Evolutionary conservation across 2,888 invertebrate genomes (phyloP).

Genomic region (Eupithecia centaureata): DNA sequence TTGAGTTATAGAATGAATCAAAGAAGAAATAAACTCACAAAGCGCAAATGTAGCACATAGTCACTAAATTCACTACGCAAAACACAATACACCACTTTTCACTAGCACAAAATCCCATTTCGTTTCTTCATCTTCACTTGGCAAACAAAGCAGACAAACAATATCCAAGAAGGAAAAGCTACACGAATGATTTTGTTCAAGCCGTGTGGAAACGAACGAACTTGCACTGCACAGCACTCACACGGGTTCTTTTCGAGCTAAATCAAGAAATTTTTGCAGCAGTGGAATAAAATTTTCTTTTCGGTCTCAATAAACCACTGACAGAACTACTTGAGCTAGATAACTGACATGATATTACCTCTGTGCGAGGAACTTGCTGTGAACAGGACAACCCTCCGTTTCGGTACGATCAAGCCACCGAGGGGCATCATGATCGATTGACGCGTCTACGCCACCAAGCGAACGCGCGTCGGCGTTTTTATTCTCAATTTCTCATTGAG

Average conservation of each 20-base stretch:
- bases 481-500: too few relatives aligned
- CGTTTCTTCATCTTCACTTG: slow-evolving; percentile 35
- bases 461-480: too few relatives aligned
- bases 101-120: slow-evolving; percentile 29
- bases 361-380: too few relatives aligned
- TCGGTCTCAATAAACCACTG: not conserved
- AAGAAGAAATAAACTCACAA: slow-evolving; percentile 18
- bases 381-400: not conserved
- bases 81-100: slow-evolving; percentile 31
- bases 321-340: not conserved
- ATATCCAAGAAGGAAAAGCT: slow-evolving; percentile 6
- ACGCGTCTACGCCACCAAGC: too few relatives aligned
- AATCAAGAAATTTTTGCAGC: slow-evolving; percentile 1
- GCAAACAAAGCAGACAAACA: slow-evolving; percentile 23
- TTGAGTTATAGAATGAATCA: slow-evolving; percentile 13
- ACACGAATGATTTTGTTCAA: slow-evolving; percentile 1
- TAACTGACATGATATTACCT: not conserved
- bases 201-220: not conserved
- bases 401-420: too few relatives aligned
- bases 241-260: slow-evolving; percentile 5
- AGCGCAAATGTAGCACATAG: slow-evolving; percentile 21
- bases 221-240: not conserved
- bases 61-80: slow-evolving; percentile 35
- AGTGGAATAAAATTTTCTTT: not conserved
- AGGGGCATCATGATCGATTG: too few relatives aligned